Base-by-base conservation (phyloP, 2,113 vertebrate species). In the Candoia aspera region DNA sequence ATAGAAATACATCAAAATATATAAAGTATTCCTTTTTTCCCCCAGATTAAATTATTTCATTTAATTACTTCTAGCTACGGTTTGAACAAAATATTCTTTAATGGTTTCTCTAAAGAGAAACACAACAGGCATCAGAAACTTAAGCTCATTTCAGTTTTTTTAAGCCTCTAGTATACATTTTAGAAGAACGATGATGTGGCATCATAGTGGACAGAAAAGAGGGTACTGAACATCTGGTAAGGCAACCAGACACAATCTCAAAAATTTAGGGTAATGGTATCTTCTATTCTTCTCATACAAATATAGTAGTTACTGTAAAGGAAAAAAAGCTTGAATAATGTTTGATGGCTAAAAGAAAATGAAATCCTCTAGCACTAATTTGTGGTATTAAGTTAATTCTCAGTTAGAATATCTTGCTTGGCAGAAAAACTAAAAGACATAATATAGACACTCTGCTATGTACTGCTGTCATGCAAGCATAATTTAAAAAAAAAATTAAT, bases 111-210 rank as follows among this genome's bases (percentile, higher is more conserved):
- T 4, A 68, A 9, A 26, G 95, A 23, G 13, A 17, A n/a, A 55
- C 26, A 24, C 33, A 92, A 73, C 19, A 90, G 58, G 49, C 91
- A 3, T 90, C 37, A 11, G 54, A 29, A 89, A 89, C 42, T 33
- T 55, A 2, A 60, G 15, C 9, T 64, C 15, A 37, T 26, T 49
- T 86, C 68, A 57, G 29, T 0, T 46, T 92, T 89, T 87, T 21
- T 24, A 54, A 59, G 37, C 12, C 87, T 60, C 79, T 42, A 0
- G 90, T 46, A 2, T 0, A 64, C 87, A 68, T 95, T 93, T 91
- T 91, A 83, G 93, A 57, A 86, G 73, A 95, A 94, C 89, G 97
- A 92, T 98, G 97, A 97, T 97, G 97, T 98, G 97, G 97, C 97
- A 98, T 85, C 55, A 0, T 0, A 64, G 94, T 4, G 21, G 57